A percentile compares a stretch with the other conserved stretches of the same genome.
phyloP scores from a whole-genome alignment of 2,888 invertebrate genomes.

The Nineta flava region DNA sequence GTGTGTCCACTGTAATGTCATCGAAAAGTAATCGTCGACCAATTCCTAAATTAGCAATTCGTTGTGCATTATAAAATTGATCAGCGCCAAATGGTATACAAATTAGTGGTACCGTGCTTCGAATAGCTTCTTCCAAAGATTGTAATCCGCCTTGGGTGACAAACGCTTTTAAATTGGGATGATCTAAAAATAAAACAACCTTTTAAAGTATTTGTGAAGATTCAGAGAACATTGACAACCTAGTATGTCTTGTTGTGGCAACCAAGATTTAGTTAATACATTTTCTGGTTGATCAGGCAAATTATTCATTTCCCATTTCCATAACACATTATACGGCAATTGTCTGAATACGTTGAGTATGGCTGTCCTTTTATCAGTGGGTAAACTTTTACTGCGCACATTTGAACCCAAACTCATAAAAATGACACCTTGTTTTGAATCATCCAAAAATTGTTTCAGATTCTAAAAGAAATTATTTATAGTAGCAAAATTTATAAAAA shows the following conservation, averaged over 20 bases:
- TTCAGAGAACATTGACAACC: conserved; percentile 24
- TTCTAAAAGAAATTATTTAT: conserved; percentile 2
- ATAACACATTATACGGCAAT: conserved; percentile 32
- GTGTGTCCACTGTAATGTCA: not conserved
- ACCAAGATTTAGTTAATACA: conserved; percentile 32
- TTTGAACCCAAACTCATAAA: conserved; percentile 36
- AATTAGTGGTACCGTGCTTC: not conserved
- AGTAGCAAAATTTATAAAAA: not conserved
- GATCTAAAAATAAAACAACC: not conserved
- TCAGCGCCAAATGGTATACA: not conserved
- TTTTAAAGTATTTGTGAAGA: too few species aligned
- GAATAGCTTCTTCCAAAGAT: not conserved
- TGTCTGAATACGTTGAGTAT: conserved; percentile 31
- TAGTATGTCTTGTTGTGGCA: conserved; percentile 38
- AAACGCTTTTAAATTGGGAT: too few species aligned
- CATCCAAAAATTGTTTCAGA: conserved; percentile 22
- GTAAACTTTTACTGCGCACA: conserved; percentile 30
- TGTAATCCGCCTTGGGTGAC: not conserved
- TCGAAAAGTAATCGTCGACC: not conserved
- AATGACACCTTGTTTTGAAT: conserved; percentile 29
- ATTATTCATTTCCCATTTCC: conserved; percentile 32
- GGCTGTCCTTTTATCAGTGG: conserved; percentile 25
- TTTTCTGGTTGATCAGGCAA: conserved; percentile 29
- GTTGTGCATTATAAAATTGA: not conserved
- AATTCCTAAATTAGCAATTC: not conserved